Evolutionary conservation across 2,888 invertebrate genomes (phyloP).

Genomic region (Caenorhabditis sp.): DNA sequence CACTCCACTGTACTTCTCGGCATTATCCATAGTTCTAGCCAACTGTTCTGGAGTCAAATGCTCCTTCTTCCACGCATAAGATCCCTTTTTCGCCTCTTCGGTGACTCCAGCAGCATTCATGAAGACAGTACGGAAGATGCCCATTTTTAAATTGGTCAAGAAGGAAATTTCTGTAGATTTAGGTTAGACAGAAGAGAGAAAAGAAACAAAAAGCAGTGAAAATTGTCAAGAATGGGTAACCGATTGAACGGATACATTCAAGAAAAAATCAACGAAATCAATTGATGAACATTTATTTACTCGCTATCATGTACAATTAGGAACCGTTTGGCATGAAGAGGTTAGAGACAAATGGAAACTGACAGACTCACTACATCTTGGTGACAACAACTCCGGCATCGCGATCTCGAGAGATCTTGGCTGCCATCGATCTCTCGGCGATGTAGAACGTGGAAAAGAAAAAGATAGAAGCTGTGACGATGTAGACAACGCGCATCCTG

Average conservation of each 20-base stretch:
- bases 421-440: slow-evolving; percentile 65
- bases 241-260: slow-evolving; percentile 62
- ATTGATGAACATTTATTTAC: slow-evolving; percentile 1
- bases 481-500: slow-evolving; percentile 76
- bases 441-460: slow-evolving; percentile 73
- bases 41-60: slow-evolving; percentile 68
- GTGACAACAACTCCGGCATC: slow-evolving; percentile 72
- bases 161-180: slow-evolving; percentile 1
- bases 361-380: slow-evolving; percentile 60
- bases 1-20: slow-evolving; percentile 69
- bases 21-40: slow-evolving; percentile 67
- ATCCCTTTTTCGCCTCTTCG: slow-evolving; percentile 67
- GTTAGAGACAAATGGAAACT: slow-evolving; percentile 4
- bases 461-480: slow-evolving; percentile 68
- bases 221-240: slow-evolving; percentile 24
- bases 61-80: slow-evolving; percentile 70
- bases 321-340: slow-evolving; percentile 16
- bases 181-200: slow-evolving; percentile 2
- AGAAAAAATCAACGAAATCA: slow-evolving; percentile 7
- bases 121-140: slow-evolving; percentile 73
- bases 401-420: slow-evolving; percentile 69
- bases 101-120: slow-evolving; percentile 69
- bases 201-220: slow-evolving; percentile 4
- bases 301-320: slow-evolving; percentile 7
- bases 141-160: slow-evolving; percentile 61